A percentile compares a stretch with the other conserved stretches of the same genome.
Evolutionary conservation across 2,113 vertebrate genomes (phyloP).

Genomic region (Ramphastos sulfuratus): DNA sequence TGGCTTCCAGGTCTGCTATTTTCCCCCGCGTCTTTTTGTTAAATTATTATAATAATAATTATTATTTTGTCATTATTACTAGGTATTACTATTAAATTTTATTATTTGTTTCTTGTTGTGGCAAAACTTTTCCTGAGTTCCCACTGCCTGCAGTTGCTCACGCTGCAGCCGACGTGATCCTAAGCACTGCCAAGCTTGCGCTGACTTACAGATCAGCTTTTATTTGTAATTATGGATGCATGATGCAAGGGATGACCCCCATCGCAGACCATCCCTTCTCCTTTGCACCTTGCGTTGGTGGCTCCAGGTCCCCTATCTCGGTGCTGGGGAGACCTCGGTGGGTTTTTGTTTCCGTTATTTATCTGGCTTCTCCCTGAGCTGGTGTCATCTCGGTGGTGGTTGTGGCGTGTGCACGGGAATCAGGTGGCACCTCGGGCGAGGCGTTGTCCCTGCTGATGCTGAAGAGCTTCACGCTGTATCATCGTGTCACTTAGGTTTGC

Average conservation of each 20-base stretch:
- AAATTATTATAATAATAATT: background rate
- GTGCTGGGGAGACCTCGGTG: background rate
- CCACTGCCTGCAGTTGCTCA: background rate
- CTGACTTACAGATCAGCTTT: background rate
- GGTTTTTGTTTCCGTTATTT: background rate
- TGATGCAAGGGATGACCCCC: background rate
- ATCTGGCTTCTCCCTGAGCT: background rate
- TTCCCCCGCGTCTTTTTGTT: background rate
- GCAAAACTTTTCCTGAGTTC: constrained; percentile 16
- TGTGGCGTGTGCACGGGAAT: background rate
- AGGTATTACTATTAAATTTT: background rate
- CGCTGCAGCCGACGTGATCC: background rate
- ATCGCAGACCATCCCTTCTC: too few species aligned
- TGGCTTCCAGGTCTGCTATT: background rate
- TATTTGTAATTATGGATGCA: background rate
- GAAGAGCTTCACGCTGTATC: background rate
- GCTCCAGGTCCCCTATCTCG: background rate
- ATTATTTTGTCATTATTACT: accelerated
- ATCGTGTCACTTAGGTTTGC: background rate
- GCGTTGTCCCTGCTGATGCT: background rate
- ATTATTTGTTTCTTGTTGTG: background rate
- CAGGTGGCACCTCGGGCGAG: background rate
- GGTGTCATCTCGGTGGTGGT: background rate
- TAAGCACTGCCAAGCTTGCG: background rate
- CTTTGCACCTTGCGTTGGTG: background rate